Base-by-base conservation (phyloP, 2,888 invertebrate genomes). In the Lasioglossum marginatum region DNA sequence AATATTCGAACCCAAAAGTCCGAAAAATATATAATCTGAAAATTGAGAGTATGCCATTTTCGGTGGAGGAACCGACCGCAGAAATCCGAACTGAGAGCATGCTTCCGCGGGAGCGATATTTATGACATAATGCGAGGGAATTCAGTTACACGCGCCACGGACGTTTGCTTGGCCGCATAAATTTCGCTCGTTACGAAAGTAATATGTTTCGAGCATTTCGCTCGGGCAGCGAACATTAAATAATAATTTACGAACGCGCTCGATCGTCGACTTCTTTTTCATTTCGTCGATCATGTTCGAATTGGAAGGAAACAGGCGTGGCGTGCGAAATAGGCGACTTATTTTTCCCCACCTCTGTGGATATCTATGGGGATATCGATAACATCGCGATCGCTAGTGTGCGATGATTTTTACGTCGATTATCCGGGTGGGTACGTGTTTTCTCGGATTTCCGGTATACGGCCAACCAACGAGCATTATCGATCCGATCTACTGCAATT, bases 401-500 rank as follows among this genome's bases (percentile, higher is more conserved):
- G n/a, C 60, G 27, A 63, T 63, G 5, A 63, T 31, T 63, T 78
- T 68, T 74, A 40, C 68, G 0, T 60, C 79, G 40, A 72, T 79
- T 83, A 79, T 34, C 52, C 52, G 16, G 12, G 34, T 31, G 52
- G n/a, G 1, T n/a, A 34, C 37, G 37, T 73, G 68, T 57, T 70
- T 40, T 52, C 71, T 34, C 68, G 81, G 71, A 76, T 72, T 72
- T 83, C 83, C 76, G 72, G 34, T 71, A 23, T 43, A 10, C 63
- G 27, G 10, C 12, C 27, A 4, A 23, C 66, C 27, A 27, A 4
- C 34, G 12, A n/a, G 2, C 66, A 37, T 37, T 83, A 84, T 82
- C 84, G 75, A 16, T 34, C 16, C 52, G 37, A 82, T 83, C 78
- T 27, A 23, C 16, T 5, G 75, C 78, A 85, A 85, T 85, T 85